Conservation (phyloP, 2,797 vertebrate species). For the Fundulus diaphanus region DNA sequence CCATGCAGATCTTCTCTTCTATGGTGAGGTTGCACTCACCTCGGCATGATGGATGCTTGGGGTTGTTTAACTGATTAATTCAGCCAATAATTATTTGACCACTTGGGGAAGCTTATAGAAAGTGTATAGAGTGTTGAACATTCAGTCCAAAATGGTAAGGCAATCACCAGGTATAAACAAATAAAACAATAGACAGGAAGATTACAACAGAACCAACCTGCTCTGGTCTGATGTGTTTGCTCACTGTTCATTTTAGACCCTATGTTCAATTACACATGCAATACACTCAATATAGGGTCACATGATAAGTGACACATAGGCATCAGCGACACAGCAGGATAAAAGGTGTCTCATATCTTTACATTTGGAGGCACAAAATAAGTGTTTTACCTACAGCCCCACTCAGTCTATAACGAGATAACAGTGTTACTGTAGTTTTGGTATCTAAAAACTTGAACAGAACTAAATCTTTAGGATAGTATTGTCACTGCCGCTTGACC, state of each 20-base stretch:
- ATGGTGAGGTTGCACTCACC: neutral
- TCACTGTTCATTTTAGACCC: neutral
- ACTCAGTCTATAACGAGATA: neutral
- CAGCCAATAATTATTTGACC: neutral
- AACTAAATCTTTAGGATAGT: neutral
- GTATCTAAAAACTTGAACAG: neutral
- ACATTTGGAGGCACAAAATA: neutral
- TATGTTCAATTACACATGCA: neutral
- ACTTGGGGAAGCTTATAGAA: neutral
- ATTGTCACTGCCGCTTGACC: neutral
- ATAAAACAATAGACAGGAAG: neutral
- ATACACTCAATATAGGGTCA: neutral
- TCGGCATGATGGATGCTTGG: neutral
- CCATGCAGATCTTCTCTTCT: neutral
- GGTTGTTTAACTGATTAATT: neutral
- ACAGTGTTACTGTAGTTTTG: neutral
- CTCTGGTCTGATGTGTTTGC: too few species aligned
- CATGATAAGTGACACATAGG: neutral
- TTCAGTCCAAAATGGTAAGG: neutral
- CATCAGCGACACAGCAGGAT: neutral
- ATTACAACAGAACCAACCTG: neutral
- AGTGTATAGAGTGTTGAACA: neutral
- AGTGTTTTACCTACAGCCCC: neutral
- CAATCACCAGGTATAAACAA: neutral
- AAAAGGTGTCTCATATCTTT: neutral